Evolutionary conservation across 1,140 invertebrate species (phyloP).

Genomic region (Phortica variegata): DNA sequence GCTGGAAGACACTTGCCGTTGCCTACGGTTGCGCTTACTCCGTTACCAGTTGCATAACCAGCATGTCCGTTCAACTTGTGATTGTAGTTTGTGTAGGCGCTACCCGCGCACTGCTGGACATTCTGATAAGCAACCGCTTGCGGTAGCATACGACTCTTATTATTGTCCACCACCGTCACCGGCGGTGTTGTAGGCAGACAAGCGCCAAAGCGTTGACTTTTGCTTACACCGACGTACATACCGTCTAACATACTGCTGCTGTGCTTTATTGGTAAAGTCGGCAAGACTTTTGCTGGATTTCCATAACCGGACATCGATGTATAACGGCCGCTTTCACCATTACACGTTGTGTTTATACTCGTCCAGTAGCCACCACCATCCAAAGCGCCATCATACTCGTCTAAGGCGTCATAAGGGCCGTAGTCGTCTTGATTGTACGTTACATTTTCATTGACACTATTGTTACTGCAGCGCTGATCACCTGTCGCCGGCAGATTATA

Average conservation of each 20-base stretch:
- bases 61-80: slow-evolving; percentile 30
- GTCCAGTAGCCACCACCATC: neutral
- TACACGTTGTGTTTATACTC: slow-evolving; percentile 8
- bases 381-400: slow-evolving; percentile 2
- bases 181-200: slow-evolving; percentile 37
- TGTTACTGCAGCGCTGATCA: slow-evolving; percentile 8
- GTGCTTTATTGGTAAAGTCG: slow-evolving; percentile 20
- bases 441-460: slow-evolving; percentile 6
- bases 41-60: slow-evolving; percentile 44
- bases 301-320: slow-evolving; percentile 6
- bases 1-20: slow-evolving; percentile 34
- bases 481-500: slow-evolving; percentile 1
- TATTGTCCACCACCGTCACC: slow-evolving; percentile 40
- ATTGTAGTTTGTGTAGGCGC: no score
- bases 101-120: neutral
- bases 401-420: slow-evolving; percentile 20
- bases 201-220: slow-evolving; percentile 20
- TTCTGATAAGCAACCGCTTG: slow-evolving; percentile 20
- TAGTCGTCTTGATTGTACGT: slow-evolving; percentile 3
- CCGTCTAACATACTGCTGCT: slow-evolving; percentile 30
- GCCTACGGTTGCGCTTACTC: slow-evolving; percentile 16
- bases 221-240: slow-evolving; percentile 24
- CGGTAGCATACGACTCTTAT: slow-evolving; percentile 46
- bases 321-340: slow-evolving; percentile 65
- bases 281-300: slow-evolving; percentile 25